Evolutionary conservation across 2,797 vertebrate species (phyloP).

Genomic region (Tympanoctomys barrerae): DNA sequence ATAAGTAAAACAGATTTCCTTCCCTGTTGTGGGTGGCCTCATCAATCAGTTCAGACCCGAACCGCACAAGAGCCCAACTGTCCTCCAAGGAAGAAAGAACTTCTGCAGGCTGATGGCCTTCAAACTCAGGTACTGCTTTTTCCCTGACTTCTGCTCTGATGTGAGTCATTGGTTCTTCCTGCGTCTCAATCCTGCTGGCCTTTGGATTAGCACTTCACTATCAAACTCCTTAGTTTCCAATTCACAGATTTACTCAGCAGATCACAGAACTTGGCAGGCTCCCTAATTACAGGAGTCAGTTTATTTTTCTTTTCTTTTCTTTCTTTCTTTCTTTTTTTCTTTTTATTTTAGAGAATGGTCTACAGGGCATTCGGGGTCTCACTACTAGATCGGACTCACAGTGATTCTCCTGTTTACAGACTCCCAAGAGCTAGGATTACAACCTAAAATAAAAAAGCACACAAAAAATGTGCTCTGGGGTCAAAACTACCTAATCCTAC

Average conservation of each 20-base stretch:
- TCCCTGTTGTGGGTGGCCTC: not conserved
- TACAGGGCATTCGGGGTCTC: too few relatives aligned
- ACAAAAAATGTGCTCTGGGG: not conserved
- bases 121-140: not conserved
- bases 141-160: not conserved
- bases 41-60: not conserved
- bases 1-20: slow-evolving; percentile 15
- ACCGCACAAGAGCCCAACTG: not conserved
- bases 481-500: not conserved
- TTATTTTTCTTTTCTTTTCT: too few relatives aligned
- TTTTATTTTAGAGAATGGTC: too few relatives aligned
- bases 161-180: not conserved
- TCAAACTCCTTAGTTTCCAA: not conserved
- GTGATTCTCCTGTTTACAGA: too few relatives aligned
- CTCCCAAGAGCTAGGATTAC: too few relatives aligned
- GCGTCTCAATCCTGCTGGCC: not conserved
- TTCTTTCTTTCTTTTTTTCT: too few relatives aligned
- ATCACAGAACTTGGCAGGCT: not conserved
- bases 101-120: not conserved
- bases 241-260: not conserved
- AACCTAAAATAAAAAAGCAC: too few relatives aligned
- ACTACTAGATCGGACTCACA: too few relatives aligned
- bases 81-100: not conserved
- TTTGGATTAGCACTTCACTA: not conserved
- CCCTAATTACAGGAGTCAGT: not conserved